Conservation (phyloP, 2,797 vertebrate genomes). For the Podargus strigoides region DNA sequence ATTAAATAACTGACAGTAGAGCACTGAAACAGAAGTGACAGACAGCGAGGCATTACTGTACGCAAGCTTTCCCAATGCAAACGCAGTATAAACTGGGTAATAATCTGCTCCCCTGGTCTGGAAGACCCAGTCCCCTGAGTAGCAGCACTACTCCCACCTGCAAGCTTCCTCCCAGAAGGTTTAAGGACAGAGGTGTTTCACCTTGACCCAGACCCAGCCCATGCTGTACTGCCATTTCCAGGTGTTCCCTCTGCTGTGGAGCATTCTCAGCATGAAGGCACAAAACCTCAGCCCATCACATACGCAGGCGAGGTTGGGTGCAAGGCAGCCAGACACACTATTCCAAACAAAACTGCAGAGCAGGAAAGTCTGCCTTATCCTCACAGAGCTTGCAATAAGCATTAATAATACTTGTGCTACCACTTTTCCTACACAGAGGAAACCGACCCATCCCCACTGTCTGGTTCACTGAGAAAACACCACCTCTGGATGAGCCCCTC, state of each 20-base stretch:
- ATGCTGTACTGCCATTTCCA: background rate
- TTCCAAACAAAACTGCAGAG: background rate
- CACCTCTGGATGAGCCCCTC: background rate
- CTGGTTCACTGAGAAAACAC: background rate
- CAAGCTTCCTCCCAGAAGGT: background rate
- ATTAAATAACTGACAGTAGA: background rate
- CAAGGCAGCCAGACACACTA: background rate
- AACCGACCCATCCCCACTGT: background rate
- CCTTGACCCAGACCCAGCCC: background rate
- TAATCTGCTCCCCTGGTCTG: background rate
- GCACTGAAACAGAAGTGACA: background rate
- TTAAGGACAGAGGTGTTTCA: background rate
- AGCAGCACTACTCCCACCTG: background rate
- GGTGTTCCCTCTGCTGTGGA: background rate
- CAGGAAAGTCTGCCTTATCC: background rate
- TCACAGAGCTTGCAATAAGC: background rate
- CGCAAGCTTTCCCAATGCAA: background rate
- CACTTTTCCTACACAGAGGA: background rate
- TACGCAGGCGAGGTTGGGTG: background rate
- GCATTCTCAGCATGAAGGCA: background rate
- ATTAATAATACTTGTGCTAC: background rate
- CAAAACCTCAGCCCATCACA: background rate
- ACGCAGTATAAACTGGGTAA: accelerated
- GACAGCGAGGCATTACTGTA: background rate
- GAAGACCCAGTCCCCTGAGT: background rate